Conservation (phyloP, 2,888 invertebrate genomes). For the Thymelicus sylvestris region DNA sequence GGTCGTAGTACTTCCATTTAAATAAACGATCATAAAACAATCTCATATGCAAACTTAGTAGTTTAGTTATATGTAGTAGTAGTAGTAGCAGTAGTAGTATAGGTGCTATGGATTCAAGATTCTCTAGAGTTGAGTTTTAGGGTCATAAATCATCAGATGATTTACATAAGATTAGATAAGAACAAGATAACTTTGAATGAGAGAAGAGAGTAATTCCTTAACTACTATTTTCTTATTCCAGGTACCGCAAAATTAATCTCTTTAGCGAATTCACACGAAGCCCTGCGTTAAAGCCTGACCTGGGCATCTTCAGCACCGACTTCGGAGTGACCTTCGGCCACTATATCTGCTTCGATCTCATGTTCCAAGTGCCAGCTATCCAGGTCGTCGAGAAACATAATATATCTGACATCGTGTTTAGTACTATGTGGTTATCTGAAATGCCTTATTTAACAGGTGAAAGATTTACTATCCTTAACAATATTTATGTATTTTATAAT, state of each 20-base stretch:
- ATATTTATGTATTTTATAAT: too few species aligned
- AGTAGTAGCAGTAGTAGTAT: too few species aligned
- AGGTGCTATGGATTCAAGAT: too few species aligned
- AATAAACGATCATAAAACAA: too few species aligned
- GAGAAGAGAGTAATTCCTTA: neutral
- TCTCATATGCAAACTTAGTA: too few species aligned
- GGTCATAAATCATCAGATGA: too few species aligned
- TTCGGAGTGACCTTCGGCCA: conserved; percentile 93
- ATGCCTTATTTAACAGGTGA: conserved; percentile 90
- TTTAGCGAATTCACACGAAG: conserved; percentile 79
- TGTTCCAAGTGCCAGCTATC: conserved; percentile 89
- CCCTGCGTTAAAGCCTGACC: conserved; percentile 84
- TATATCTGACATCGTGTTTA: conserved; percentile 86
- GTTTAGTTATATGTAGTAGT: too few species aligned
- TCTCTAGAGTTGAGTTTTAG: too few species aligned
- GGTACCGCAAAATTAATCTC: conserved; percentile 82
- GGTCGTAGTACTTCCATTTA: too few species aligned
- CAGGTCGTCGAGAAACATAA: conserved; percentile 79
- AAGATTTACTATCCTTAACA: too few species aligned
- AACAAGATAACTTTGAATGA: too few species aligned
- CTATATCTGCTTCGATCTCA: conserved; percentile 93
- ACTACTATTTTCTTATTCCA: conserved; percentile 43
- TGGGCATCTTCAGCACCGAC: conserved; percentile 88
- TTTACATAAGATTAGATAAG: too few species aligned
- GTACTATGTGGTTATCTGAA: conserved; percentile 93